These are phyloP conservation scores for Colletes latitarsis DNA, from an alignment of 1,140 invertebrate species.

Conservation along the genomic window DNA sequence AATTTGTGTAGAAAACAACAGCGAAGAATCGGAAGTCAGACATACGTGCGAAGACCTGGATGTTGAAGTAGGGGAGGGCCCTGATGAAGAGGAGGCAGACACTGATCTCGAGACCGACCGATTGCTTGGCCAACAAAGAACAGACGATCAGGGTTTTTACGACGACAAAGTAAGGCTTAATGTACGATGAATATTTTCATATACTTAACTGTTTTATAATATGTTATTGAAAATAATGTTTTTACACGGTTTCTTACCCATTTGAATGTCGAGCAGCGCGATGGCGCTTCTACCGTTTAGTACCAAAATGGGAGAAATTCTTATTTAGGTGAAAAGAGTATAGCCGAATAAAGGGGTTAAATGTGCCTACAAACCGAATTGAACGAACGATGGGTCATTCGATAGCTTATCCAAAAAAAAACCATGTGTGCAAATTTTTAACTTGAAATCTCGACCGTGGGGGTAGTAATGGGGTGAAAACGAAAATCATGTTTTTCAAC, in stretches of 20 bases:
- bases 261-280: no score
- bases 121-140: slow-evolving; percentile 92
- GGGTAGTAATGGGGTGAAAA: no score
- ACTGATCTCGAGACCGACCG: slow-evolving; percentile 95
- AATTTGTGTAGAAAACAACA: slow-evolving; percentile 77
- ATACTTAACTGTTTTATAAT: background rate
- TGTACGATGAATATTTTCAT: background rate
- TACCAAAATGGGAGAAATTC: no score
- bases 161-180: slow-evolving; percentile 88
- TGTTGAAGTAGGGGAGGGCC: slow-evolving; percentile 76
- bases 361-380: no score
- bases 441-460: no score
- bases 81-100: slow-evolving; percentile 89
- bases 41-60: slow-evolving; percentile 74
- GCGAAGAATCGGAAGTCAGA: slow-evolving; percentile 76
- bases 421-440: no score
- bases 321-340: no score
- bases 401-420: no score
- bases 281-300: no score
- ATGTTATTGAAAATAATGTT: slow-evolving; percentile 8
- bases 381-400: no score
- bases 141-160: slow-evolving; percentile 94
- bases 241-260: background rate
- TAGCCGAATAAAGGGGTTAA: no score
- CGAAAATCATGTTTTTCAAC: no score